Evolutionary conservation across 2,888 invertebrate genomes (phyloP), one percentile per base, ranked within the genome.

Genomic region (Zaprionus bogoriensis): DNA sequence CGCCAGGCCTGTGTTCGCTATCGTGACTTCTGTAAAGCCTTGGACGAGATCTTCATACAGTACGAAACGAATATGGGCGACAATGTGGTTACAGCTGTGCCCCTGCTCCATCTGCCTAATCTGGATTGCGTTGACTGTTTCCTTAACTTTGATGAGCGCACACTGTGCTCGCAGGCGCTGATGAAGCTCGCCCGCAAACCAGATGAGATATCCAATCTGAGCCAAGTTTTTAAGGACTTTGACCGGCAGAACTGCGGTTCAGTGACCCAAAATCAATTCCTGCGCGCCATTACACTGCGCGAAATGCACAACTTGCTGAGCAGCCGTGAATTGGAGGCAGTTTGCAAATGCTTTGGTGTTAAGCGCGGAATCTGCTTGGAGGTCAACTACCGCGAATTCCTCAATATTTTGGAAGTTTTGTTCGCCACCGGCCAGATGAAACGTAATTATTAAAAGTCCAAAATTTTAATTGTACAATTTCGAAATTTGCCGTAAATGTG

Each of bases 71-170:
- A 94, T 89, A 91, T 95, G 77, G 95, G 95, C 89, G 89, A 89
- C 38, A 93, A 94, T 71, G 93, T 94, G 48, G 94, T 95, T 9
- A 92, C 95, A 64, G 90, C 95, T 60, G 90, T 93, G 64, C 96
- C 96, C 0, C 88, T 95, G 12, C 93, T 94, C 74, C 95, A 95
- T 89, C 91, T 95, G 67, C 95, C 96, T 30, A 93, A 93, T 42
- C 89, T 92, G 38, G 94, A 95, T 87, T 92, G 94, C 71, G 92
- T 93, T 12, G 76, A 88, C 5, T 90, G 90, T 73, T 95, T 95
- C 92, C 92, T 96, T 70, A 95, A 95, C 91, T 95, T 94, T 89
- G 95, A 95, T 67, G 95, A 96, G 90, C 92, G 96, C 23, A 92
- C 92, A 59, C 88, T 92, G 27, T 92, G 94, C 32, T 93, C 94